Conservation (phyloP, 2,113 vertebrate species). For the Cyprinodon variegatus region DNA sequence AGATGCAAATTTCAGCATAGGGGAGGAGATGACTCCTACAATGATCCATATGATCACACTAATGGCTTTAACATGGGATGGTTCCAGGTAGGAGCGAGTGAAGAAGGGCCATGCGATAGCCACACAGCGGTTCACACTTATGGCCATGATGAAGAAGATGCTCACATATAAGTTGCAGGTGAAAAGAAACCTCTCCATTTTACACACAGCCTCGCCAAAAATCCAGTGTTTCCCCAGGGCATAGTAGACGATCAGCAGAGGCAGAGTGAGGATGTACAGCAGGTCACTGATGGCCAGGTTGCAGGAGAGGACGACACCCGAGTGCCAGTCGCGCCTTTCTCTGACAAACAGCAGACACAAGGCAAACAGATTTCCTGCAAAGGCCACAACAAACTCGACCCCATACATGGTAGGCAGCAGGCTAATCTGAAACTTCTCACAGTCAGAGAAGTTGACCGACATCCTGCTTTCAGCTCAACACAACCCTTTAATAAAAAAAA, state of each 20-base stretch:
- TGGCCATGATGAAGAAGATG: constrained; percentile 83
- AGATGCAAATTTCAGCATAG: constrained; percentile 73
- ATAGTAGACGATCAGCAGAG: constrained; percentile 79
- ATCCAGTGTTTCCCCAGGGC: constrained; percentile 71
- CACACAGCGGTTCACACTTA: constrained; percentile 85
- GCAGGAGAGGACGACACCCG: constrained; percentile 79
- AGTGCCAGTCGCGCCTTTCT: constrained; percentile 77
- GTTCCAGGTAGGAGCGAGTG: constrained; percentile 59
- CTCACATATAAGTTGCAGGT: constrained; percentile 84
- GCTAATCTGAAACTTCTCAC: constrained; percentile 42
- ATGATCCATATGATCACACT: constrained; percentile 74
- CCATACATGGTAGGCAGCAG: constrained; percentile 72
- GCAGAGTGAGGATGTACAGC: constrained; percentile 81
- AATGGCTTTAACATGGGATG: constrained; percentile 70
- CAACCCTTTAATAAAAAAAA: not conserved
- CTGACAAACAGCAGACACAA: constrained; percentile 69
- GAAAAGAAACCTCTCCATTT: constrained; percentile 84
- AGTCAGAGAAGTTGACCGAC: not conserved
- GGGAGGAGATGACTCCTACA: constrained; percentile 71
- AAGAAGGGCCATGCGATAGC: constrained; percentile 81
- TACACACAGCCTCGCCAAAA: constrained; percentile 72
- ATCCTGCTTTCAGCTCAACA: constrained; percentile 16
- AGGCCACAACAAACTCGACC: constrained; percentile 69
- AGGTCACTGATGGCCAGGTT: constrained; percentile 85
- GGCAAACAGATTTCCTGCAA: constrained; percentile 75